Evolutionary conservation across 2,113 vertebrate species (phyloP).

Genomic region (Bothrops jararaca): DNA sequence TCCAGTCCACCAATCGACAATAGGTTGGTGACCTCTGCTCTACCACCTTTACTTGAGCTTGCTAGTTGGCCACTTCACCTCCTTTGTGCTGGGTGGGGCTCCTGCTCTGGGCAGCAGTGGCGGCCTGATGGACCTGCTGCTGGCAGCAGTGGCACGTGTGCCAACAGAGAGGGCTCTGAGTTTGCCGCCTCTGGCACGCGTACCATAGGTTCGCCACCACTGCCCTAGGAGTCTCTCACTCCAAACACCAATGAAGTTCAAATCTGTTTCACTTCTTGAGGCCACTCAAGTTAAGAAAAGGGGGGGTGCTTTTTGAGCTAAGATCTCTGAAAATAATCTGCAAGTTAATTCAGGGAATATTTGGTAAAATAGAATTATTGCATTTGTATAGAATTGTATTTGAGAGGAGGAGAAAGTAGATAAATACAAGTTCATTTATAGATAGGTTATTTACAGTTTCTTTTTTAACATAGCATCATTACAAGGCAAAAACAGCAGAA

Average conservation of each 20-base stretch:
- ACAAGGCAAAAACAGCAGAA: background rate
- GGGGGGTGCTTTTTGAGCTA: background rate
- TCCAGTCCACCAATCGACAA: too few species aligned
- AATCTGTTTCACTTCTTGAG: background rate
- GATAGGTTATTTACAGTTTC: background rate
- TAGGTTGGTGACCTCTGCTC: too few species aligned
- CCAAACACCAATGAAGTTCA: background rate
- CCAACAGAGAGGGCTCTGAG: too few species aligned
- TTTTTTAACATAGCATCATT: background rate
- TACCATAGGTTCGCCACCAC: too few species aligned
- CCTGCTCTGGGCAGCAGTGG: too few species aligned
- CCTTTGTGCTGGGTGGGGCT: too few species aligned
- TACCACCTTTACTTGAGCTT: too few species aligned
- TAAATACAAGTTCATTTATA: background rate
- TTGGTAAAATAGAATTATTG: constrained; percentile 7
- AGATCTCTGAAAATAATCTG: background rate
- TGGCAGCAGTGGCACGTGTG: too few species aligned
- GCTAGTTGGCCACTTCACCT: too few species aligned
- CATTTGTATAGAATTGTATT: background rate
- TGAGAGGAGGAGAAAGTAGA: background rate
- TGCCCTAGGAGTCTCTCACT: background rate
- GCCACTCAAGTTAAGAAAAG: background rate
- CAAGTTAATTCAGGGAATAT: background rate
- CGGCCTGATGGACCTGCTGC: too few species aligned
- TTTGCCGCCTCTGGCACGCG: too few species aligned